Base-by-base conservation (phyloP, 2,888 invertebrate genomes). In the Ophioninae sp. region DNA sequence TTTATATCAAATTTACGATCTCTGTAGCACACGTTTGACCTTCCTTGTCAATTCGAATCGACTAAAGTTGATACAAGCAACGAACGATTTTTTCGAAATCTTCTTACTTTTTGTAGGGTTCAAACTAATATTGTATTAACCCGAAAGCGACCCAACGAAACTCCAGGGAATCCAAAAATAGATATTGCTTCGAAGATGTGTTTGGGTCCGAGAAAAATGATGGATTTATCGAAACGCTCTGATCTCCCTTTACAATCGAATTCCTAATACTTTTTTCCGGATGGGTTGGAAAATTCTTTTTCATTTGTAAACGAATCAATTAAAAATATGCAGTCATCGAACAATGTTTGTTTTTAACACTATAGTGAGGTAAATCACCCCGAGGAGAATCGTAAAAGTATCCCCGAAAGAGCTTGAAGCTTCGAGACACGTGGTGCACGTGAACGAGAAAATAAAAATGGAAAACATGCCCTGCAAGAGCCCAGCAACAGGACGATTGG, bases 401-500 rank as follows among this genome's bases (percentile, higher is more conserved):
- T 73, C 57, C 84, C 85, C 83, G 77, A 83, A 83, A 86, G 84
- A 87, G 86, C 87, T 86, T 86, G 79, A 86, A 87, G 85, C 87
- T 80, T 57, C 64, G 50, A 77, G 68, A 69, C n/a, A 68, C 62
- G 41, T 65, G 50, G 87, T 87, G 89, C 88, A 90, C 87, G 89
- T 88, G 73, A 77, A 50, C 67, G 62, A 69, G 61, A 74, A 20
- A 17, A 13, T 20, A 67, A 41, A 67, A 67, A 65, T 17, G 20
- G 17, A 39, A 65, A 23, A 39, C 30, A 61, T 59, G 10, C 88
- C 89, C 88, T 88, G 89, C 88, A 88, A 87, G 76, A 88, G 85
- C 86, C 89, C 91, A 90, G 87, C 89, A 87, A 89, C 88, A 87
- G 84, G 90, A 91, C 90, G 88, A 90, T 91, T 91, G 91, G 89